Percentiles rank a stretch among this genome's conserved stretches.
Conservation (phyloP, 1,140 invertebrate genomes). For the Tetramorium parvispinum region DNA sequence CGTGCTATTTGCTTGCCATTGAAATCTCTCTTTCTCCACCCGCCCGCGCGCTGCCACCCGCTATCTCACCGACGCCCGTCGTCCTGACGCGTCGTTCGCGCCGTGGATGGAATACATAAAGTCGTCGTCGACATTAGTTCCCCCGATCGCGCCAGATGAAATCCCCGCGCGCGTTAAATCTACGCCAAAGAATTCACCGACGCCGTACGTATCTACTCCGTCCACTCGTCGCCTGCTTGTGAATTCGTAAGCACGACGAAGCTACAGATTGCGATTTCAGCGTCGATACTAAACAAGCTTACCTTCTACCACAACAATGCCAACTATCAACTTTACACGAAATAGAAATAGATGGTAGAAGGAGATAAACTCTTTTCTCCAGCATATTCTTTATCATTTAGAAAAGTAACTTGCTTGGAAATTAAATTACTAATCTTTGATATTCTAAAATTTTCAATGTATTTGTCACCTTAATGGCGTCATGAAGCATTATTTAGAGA, state of each 20-base stretch:
- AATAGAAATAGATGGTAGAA: not conserved
- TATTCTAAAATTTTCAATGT: not conserved
- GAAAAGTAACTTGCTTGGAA: not conserved
- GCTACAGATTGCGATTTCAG: slow-evolving; percentile 62
- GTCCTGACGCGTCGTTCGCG: slow-evolving; percentile 66
- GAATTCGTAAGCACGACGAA: slow-evolving; percentile 27
- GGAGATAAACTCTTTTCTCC: not conserved
- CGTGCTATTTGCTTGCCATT: slow-evolving; percentile 84
- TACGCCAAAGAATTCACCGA: slow-evolving; percentile 45
- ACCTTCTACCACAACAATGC: not conserved
- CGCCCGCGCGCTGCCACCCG: not conserved
- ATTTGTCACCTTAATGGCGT: not conserved
- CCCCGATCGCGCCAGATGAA: slow-evolving; percentile 42
- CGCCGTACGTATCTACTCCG: slow-evolving; percentile 60
- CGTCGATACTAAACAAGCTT: slow-evolving; percentile 19
- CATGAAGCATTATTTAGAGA: not conserved
- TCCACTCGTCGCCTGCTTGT: slow-evolving; percentile 61
- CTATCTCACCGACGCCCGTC: slow-evolving; percentile 32
- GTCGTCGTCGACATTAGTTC: slow-evolving; percentile 70
- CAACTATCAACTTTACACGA: not conserved
- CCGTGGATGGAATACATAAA: slow-evolving; percentile 83
- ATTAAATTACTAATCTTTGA: not conserved
- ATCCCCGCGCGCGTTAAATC: slow-evolving; percentile 34
- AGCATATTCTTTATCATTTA: not conserved
- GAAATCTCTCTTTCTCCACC: slow-evolving; percentile 79